These are phyloP conservation scores for Gonatopus flavifemur DNA, from an alignment of 1,140 invertebrate species.

Conservation along the genomic window DNA sequence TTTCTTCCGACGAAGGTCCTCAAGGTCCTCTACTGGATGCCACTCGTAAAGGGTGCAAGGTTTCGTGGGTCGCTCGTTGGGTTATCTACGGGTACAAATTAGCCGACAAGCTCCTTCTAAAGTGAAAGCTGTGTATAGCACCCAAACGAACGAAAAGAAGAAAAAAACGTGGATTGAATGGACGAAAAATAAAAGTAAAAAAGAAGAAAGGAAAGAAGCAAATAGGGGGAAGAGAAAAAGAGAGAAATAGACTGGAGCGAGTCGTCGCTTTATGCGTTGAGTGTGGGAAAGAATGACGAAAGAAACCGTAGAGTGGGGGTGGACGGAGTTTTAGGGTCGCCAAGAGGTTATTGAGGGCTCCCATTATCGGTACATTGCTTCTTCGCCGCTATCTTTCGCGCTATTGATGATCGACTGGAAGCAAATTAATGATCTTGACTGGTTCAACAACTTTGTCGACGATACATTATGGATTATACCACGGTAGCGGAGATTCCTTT, in stretches of 20 bases:
- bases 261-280: conserved; percentile 21
- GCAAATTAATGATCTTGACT: conserved; percentile 54
- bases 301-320: conserved; percentile 23
- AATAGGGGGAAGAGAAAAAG: conserved; percentile 12
- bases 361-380: conserved; percentile 55
- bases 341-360: conserved; percentile 54
- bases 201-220: conserved; percentile 2
- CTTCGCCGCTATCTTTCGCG: conserved; percentile 51
- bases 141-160: conserved; percentile 30
- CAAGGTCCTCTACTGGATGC: conserved; percentile 23
- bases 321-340: conserved; percentile 30
- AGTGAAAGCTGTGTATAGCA: conserved; percentile 53
- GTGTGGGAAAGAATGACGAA: conserved; percentile 43
- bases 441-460: conserved; percentile 48
- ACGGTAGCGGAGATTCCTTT: conserved; percentile 21
- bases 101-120: conserved; percentile 50
- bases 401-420: conserved; percentile 56
- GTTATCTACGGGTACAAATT: conserved; percentile 55
- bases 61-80: conserved; percentile 25
- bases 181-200: conserved; percentile 19
- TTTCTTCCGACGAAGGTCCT: conserved; percentile 8
- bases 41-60: conserved; percentile 36
- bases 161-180: no score
- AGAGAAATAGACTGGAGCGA: conserved; percentile 2
- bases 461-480: conserved; percentile 25